These are phyloP conservation scores for Poeciliopsis paucimaculata DNA, from an alignment of 2,797 vertebrate species.

Conservation along the genomic window DNA sequence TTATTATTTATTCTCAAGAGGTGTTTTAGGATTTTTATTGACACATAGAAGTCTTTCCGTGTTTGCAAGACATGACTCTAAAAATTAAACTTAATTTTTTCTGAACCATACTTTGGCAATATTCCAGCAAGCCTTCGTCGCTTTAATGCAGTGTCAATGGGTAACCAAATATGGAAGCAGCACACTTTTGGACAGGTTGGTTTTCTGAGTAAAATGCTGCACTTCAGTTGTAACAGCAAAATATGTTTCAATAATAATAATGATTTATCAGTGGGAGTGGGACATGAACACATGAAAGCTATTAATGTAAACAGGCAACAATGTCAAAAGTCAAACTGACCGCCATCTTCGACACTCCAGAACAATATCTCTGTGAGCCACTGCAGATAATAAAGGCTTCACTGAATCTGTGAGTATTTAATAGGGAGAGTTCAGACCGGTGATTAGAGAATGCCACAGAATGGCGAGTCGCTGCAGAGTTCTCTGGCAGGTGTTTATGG, in stretches of 20 bases:
- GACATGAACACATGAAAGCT: constrained; percentile 2
- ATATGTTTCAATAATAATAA: background rate
- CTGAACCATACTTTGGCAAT: background rate
- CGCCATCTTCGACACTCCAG: background rate
- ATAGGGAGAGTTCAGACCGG: constrained; percentile 13
- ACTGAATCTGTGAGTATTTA: constrained; percentile 6
- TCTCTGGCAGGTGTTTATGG: constrained; percentile 9
- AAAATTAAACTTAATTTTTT: background rate
- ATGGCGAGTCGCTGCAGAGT: constrained; percentile 7
- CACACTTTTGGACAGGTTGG: background rate
- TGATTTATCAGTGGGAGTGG: background rate
- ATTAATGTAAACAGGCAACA: background rate
- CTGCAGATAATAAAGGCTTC: constrained; percentile 20
- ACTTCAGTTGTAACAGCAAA: background rate
- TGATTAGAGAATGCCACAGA: constrained; percentile 9
- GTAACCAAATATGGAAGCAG: background rate
- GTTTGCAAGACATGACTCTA: background rate
- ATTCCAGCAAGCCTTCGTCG: background rate
- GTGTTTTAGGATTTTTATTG: background rate
- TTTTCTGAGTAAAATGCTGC: background rate
- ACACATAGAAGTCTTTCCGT: background rate
- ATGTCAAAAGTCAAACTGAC: background rate
- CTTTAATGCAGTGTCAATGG: background rate
- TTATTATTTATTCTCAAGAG: background rate
- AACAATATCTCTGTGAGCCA: constrained; percentile 11